These are phyloP conservation scores for Coracias cyanogaster DNA, from an alignment of 2,797 vertebrate species.

Conservation along the genomic window DNA sequence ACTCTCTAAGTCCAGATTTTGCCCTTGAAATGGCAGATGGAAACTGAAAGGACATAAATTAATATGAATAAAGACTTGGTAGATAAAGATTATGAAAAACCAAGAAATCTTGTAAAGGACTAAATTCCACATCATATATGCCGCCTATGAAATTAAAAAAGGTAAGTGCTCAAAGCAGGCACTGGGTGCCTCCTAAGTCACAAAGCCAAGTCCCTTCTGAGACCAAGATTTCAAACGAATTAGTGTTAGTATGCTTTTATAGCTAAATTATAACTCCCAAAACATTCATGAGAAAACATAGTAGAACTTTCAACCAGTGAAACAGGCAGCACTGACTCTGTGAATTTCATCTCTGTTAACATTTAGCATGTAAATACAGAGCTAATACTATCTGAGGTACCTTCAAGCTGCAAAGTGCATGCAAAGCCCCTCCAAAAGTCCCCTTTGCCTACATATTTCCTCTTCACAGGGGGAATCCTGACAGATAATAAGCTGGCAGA, in stretches of 20 bases:
- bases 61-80: background rate
- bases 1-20: background rate
- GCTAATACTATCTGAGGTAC: background rate
- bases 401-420: background rate
- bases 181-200: background rate
- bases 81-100: background rate
- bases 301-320: background rate
- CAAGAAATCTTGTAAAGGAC: background rate
- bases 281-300: background rate
- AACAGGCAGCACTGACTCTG: background rate
- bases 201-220: background rate
- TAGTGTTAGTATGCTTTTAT: background rate
- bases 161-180: background rate
- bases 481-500: background rate
- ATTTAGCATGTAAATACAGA: background rate
- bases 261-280: background rate
- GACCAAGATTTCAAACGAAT: background rate
- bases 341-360: background rate
- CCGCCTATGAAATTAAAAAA: background rate
- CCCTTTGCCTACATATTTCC: background rate
- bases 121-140: background rate
- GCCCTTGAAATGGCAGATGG: background rate
- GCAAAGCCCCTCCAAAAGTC: background rate
- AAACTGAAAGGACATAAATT: background rate
- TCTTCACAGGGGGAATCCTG: background rate